Percentiles rank a stretch among this genome's conserved stretches.
These are phyloP conservation scores for Ceriagrion tenellum DNA, from an alignment of 2,888 invertebrate species.

Conservation along the genomic window DNA sequence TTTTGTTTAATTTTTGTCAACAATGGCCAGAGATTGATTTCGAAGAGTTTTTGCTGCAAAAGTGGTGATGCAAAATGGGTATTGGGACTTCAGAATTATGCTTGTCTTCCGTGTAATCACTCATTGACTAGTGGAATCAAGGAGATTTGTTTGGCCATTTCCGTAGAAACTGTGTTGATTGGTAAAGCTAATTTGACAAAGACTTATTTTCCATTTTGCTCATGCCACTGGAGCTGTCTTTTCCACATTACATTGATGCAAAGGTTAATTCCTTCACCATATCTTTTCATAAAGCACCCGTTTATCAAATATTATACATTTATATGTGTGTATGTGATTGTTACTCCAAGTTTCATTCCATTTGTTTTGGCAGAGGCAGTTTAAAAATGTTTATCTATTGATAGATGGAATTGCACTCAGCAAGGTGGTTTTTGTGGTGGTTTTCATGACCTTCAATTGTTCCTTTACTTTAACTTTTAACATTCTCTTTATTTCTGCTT, in stretches of 20 bases:
- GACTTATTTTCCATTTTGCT: constrained; percentile 40
- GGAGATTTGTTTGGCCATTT: constrained; percentile 21
- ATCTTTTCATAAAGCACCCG: constrained; percentile 50
- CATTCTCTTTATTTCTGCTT: constrained; percentile 44
- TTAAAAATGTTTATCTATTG: constrained; percentile 48
- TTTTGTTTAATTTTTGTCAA: constrained; percentile 38
- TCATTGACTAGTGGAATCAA: constrained; percentile 41
- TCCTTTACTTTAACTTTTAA: not conserved
- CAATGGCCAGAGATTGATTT: constrained; percentile 22
- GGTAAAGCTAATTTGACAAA: constrained; percentile 16
- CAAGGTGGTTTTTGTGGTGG: constrained; percentile 63
- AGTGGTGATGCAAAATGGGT: constrained; percentile 31
- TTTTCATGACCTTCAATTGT: constrained; percentile 34
- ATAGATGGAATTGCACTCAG: constrained; percentile 51
- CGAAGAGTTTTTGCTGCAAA: not conserved
- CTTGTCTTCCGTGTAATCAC: constrained; percentile 57
- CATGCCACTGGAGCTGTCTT: constrained; percentile 40
- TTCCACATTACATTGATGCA: constrained; percentile 46
- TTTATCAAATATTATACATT: constrained; percentile 12
- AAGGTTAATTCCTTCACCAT: constrained; percentile 6
- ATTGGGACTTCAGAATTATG: constrained; percentile 42
- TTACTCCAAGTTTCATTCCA: constrained; percentile 61
- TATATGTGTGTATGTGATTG: constrained; percentile 50
- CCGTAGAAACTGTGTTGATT: constrained; percentile 8
- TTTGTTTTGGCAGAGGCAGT: constrained; percentile 53